phyloP scores from a whole-genome alignment of 2,797 vertebrate species.

The Pangasius sanitwongsei region DNA sequence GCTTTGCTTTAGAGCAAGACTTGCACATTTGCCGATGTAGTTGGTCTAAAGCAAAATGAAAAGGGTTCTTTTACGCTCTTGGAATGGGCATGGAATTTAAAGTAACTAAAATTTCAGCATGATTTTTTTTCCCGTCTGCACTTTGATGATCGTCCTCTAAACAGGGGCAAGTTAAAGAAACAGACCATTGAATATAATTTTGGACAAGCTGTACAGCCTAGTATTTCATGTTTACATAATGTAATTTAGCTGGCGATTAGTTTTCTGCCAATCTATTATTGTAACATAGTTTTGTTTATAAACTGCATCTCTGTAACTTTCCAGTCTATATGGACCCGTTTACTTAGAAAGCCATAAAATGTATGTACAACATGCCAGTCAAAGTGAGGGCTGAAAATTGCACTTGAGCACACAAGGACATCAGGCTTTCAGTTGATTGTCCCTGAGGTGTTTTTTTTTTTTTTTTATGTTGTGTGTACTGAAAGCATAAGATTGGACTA shows the following conservation, averaged over 20 bases:
- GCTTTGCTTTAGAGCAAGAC: conserved; percentile 4
- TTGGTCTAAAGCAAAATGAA: conserved; percentile 17
- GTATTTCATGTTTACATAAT: conserved; percentile 95
- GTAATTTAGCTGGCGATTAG: conserved; percentile 81
- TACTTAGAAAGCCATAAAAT: conserved; percentile 86
- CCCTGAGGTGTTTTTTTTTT: conserved; percentile 49
- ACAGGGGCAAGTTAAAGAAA: conserved; percentile 64
- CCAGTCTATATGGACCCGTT: conserved; percentile 82
- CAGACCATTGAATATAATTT: conserved; percentile 88
- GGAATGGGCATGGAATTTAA: conserved; percentile 59
- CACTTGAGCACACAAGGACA: conserved; percentile 73
- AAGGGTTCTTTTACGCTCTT: conserved; percentile 61
- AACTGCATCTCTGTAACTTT: conserved; percentile 77
- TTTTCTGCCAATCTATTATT: conserved; percentile 83
- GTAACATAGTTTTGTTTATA: conserved; percentile 77
- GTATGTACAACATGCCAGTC: conserved; percentile 75
- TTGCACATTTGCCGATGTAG: neutral
- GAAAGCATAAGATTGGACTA: conserved; percentile 58
- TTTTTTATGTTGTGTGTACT: conserved; percentile 30
- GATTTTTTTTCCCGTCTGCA: conserved; percentile 70
- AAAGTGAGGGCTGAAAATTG: conserved; percentile 77
- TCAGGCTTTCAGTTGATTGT: conserved; percentile 57
- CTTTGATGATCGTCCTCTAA: conserved; percentile 73
- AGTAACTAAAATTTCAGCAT: conserved; percentile 67
- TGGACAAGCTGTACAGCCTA: conserved; percentile 87